These are phyloP conservation scores for Ceratotherium simum DNA, from an alignment of 2,113 vertebrate genomes.

Conservation along the genomic window DNA sequence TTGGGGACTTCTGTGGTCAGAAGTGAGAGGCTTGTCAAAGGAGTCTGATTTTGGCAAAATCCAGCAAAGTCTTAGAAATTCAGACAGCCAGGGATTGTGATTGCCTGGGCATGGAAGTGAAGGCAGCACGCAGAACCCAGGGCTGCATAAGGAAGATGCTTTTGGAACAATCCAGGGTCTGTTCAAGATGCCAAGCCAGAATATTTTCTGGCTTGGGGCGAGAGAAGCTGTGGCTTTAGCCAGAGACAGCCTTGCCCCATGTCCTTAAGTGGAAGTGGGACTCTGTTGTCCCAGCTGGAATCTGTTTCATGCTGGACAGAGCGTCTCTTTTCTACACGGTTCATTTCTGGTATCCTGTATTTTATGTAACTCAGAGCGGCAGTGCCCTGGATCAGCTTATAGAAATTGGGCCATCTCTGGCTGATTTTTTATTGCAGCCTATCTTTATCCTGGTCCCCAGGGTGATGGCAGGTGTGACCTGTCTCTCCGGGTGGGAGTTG, in stretches of 20 bases:
- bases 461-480: not conserved
- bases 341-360: not conserved
- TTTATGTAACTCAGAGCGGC: slow-evolving; percentile 19
- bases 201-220: not conserved
- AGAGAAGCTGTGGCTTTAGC: not conserved
- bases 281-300: not conserved
- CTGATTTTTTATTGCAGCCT: not conserved
- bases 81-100: not conserved
- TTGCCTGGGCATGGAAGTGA: not conserved
- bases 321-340: not conserved
- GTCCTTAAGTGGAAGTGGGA: not conserved
- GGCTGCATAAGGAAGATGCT: not conserved
- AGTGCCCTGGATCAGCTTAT: not conserved
- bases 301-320: not conserved
- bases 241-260: not conserved
- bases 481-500: not conserved
- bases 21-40: not conserved
- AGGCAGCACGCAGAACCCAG: not conserved
- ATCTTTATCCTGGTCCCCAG: not conserved
- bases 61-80: not conserved
- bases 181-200: not conserved
- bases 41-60: not conserved
- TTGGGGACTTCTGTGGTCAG: not conserved
- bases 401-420: slow-evolving; percentile 53
- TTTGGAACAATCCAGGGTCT: slow-evolving; percentile 13